phyloP scores from a whole-genome alignment of 2,888 invertebrate species.

The Kuschelorhynchus macadamiae region DNA sequence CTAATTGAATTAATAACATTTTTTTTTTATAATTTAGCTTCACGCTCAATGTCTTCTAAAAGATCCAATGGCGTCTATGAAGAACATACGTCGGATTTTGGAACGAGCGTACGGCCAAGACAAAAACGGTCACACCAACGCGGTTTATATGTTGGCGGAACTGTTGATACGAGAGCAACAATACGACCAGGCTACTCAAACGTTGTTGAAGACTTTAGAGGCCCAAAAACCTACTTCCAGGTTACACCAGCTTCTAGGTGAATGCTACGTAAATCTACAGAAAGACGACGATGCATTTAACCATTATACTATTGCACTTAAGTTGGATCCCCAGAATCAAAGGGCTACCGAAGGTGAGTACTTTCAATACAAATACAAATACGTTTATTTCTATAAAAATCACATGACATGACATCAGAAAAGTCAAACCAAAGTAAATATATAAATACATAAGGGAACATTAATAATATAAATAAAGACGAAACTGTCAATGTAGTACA shows the following conservation, averaged over 20 bases:
- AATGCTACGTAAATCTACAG: slow-evolving; percentile 74
- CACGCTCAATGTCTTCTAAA: slow-evolving; percentile 82
- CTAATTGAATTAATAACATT: too few relatives aligned
- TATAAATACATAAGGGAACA: too few relatives aligned
- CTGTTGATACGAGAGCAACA: slow-evolving; percentile 78
- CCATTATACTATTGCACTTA: slow-evolving; percentile 77
- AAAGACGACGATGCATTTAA: slow-evolving; percentile 79
- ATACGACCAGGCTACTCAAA: slow-evolving; percentile 76
- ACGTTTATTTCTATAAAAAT: too few relatives aligned
- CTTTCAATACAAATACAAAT: too few relatives aligned
- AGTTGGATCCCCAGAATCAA: slow-evolving; percentile 77
- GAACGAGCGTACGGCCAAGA: slow-evolving; percentile 82
- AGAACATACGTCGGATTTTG: slow-evolving; percentile 77
- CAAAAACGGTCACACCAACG: slow-evolving; percentile 77
- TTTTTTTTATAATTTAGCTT: slow-evolving; percentile 70
- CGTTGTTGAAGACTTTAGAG: slow-evolving; percentile 78
- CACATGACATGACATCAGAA: too few relatives aligned
- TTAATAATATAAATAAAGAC: too few relatives aligned
- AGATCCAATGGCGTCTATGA: slow-evolving; percentile 73
- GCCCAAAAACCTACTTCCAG: slow-evolving; percentile 73
- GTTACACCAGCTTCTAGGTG: slow-evolving; percentile 78
- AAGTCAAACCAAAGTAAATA: too few relatives aligned
- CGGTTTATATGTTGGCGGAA: slow-evolving; percentile 80
- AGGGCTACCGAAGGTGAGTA: slow-evolving; percentile 73
- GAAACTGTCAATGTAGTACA: too few relatives aligned